Percentiles rank a stretch among this genome's conserved stretches.
These are phyloP conservation scores for Disparrhopalites patrizii DNA, from an alignment of 2,888 invertebrate genomes.

Conservation along the genomic window DNA sequence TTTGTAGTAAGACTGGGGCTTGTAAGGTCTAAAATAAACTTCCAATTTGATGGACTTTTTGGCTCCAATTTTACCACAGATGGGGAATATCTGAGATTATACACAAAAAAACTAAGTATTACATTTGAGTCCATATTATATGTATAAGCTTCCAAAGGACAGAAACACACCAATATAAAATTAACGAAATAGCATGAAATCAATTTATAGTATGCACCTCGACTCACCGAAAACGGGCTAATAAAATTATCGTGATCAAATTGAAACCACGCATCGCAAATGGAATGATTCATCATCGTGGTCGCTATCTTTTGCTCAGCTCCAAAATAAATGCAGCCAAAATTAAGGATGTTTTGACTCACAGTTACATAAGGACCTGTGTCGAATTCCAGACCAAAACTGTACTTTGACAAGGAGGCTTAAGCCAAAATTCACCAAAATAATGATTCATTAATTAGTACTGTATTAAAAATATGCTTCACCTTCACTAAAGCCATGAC, in stretches of 20 bases:
- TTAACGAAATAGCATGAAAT: too few species aligned
- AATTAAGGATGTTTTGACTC: slow-evolving; percentile 37
- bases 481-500: slow-evolving; percentile 37
- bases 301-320: slow-evolving; percentile 26
- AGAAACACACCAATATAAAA: too few species aligned
- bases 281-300: slow-evolving; percentile 36
- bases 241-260: slow-evolving; percentile 39
- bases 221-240: slow-evolving; percentile 34
- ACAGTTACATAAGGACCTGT: slow-evolving; percentile 40
- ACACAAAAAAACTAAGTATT: neutral
- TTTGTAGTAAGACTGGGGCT: slow-evolving; percentile 41
- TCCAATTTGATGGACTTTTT: slow-evolving; percentile 25
- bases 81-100: slow-evolving; percentile 35
- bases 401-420: too few species aligned
- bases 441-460: too few species aligned
- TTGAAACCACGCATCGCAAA: slow-evolving; percentile 37
- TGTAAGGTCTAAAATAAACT: slow-evolving; percentile 34
- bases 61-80: slow-evolving; percentile 30
- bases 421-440: too few species aligned
- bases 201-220: too few species aligned
- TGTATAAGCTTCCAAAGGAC: too few species aligned
- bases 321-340: slow-evolving; percentile 34
- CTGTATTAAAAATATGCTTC: too few species aligned
- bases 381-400: too few species aligned
- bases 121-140: too few species aligned